Evolutionary conservation across 2,888 invertebrate species (phyloP).

Genomic region (Apocheima hispidaria): DNA sequence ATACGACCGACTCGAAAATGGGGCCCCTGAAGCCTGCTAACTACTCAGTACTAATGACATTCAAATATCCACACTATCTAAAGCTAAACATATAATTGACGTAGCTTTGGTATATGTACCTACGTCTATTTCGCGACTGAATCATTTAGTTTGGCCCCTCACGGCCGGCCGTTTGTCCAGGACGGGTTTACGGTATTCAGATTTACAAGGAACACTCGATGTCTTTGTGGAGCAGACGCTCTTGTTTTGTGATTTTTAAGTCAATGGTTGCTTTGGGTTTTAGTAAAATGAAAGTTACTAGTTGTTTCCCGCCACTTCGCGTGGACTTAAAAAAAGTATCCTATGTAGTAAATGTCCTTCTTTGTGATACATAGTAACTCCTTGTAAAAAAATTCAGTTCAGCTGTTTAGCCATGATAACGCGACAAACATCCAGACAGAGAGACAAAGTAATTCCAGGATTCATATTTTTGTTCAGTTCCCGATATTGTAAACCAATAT

Average conservation of each 20-base stretch:
- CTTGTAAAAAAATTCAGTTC: too few relatives aligned
- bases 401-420: too few relatives aligned
- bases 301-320: too few relatives aligned
- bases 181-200: constrained; percentile 24
- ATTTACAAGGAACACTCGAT: constrained; percentile 10
- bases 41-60: background rate
- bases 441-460: too few relatives aligned
- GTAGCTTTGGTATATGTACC: background rate
- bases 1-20: too few relatives aligned
- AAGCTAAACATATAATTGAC: background rate
- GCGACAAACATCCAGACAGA: too few relatives aligned
- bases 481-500: too few relatives aligned
- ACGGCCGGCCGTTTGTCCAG: constrained; percentile 33
- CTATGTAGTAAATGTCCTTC: too few relatives aligned
- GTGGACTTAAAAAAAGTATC: too few relatives aligned
- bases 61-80: background rate
- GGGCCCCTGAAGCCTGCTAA: too few relatives aligned
- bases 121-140: constrained; percentile 2
- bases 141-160: constrained; percentile 9
- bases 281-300: background rate
- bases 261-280: background rate
- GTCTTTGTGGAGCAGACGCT: background rate
- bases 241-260: background rate
- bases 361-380: too few relatives aligned
- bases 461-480: too few relatives aligned